phyloP scores from a whole-genome alignment of 1,140 invertebrate genomes.

The Aphelenchoides fujianensis region DNA sequence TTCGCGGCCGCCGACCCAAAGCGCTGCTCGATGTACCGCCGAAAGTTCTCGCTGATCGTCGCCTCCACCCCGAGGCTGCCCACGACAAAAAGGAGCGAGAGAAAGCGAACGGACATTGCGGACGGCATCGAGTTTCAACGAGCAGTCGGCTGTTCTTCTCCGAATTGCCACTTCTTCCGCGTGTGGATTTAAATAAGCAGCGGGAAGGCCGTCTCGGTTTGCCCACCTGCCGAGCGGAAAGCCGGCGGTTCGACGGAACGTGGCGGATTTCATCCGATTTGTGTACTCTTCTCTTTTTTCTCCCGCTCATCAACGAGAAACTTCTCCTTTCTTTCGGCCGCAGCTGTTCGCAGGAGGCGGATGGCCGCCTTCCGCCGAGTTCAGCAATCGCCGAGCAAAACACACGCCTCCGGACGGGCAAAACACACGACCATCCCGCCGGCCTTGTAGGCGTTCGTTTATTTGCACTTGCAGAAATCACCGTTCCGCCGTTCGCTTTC shows the following conservation, averaged over 20 bases:
- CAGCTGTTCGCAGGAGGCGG: no score
- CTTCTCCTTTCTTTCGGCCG: no score
- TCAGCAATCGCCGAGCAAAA: neutral
- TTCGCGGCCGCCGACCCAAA: neutral
- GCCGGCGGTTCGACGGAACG: neutral
- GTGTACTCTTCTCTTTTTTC: neutral
- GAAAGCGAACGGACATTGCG: neutral
- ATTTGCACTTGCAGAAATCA: neutral
- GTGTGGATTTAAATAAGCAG: neutral
- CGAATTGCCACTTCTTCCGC: neutral
- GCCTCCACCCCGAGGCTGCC: neutral
- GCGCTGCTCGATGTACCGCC: neutral
- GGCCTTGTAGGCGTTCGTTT: neutral
- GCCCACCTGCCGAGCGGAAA: no score
- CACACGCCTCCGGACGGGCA: neutral
- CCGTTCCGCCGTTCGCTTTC: neutral
- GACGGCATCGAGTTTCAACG: no score
- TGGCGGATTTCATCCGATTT: neutral
- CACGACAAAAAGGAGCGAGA: neutral
- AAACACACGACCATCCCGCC: neutral
- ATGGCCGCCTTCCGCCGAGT: no score
- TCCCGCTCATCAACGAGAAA: neutral
- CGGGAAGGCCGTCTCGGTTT: no score
- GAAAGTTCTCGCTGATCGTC: conserved; percentile 13
- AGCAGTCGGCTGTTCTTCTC: neutral